phyloP scores from a whole-genome alignment of 2,797 vertebrate genomes.

The Acanthis flammea region DNA sequence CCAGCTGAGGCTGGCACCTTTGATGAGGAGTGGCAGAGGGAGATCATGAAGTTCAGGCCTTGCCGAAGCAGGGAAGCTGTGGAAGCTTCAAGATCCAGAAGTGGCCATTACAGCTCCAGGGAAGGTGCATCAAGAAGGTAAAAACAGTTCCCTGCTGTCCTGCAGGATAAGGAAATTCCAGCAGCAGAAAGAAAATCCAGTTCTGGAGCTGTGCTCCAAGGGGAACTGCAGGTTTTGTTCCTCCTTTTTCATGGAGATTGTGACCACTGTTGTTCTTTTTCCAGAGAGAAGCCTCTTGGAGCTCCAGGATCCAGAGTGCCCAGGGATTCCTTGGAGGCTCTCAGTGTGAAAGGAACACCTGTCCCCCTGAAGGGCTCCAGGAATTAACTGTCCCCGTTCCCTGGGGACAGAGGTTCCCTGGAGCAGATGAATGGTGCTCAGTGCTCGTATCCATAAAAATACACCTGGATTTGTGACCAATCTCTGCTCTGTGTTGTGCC shows the following conservation, averaged over 20 bases:
- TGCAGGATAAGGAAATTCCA: not conserved
- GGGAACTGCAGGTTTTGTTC: not conserved
- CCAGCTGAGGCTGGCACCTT: slow-evolving; percentile 88
- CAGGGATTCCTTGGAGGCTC: slow-evolving; percentile 53
- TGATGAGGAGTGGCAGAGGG: slow-evolving; percentile 88
- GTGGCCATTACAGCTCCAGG: slow-evolving; percentile 53
- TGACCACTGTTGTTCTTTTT: not conserved
- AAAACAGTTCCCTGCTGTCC: not conserved
- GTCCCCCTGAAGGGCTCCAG: slow-evolving; percentile 73
- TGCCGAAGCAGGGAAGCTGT: slow-evolving; percentile 51
- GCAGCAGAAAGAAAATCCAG: not conserved
- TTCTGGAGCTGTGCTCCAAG: not conserved
- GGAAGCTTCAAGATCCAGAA: slow-evolving; percentile 65
- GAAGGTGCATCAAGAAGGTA: slow-evolving; percentile 77
- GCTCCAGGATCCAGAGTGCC: slow-evolving; percentile 32
- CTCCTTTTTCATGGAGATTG: not conserved
- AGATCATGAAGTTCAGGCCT: slow-evolving; percentile 80
- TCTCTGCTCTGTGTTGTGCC: slow-evolving; percentile 40
- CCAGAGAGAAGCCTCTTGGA: slow-evolving; percentile 75
- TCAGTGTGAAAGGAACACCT: slow-evolving; percentile 72
- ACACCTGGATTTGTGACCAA: slow-evolving; percentile 63
- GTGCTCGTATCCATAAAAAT: not conserved
- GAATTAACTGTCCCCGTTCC: slow-evolving; percentile 69
- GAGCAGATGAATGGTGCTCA: slow-evolving; percentile 65
- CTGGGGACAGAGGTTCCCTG: slow-evolving; percentile 3